Evolutionary conservation across 64 coral and sea anemone species (phyloP), one percentile per base, ranked within the genome.

Genomic region (Montipora sp.): DNA sequence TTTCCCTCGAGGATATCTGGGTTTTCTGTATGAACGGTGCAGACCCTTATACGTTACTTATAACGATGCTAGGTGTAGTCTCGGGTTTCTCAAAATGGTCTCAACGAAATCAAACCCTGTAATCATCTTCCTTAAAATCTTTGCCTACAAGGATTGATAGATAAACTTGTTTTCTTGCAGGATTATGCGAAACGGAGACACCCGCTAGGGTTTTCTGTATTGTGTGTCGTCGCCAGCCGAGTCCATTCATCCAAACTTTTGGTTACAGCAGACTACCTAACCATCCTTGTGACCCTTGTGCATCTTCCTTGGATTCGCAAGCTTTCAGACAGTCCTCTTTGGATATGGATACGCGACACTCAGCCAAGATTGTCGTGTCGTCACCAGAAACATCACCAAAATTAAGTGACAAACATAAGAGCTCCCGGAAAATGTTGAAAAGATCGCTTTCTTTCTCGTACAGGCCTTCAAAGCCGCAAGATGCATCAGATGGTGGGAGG

Each of bases 161-260:
- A 9, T 48, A 3, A 80, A 8, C 47, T 48, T 51, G 10, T 24
- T 75, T 51, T 12, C 19, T 88, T 71, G 22, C 5, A 93, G 83
- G 91, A 7, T 87, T 93, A 19, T 93, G 81, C 36, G 75, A 48
- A 68, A 46, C 12, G 6, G 75, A 49, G n/a, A 63, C 47, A 5
- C 91, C 91, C 18, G 53, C 47, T 23, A 61, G 83, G 44, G 73
- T 93, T 75, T 93, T 93, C 19, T 93, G 91, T 19, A 93, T 93
- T 47, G 67, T 93, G 10, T 79, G 83, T 21, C 87, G 87, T 19
- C 58, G 16, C 60, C 59, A 76, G 22, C 5, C 74, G 46, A 45
- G 0, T 80, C 51, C 51, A 59, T 24, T 21, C 5, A 47, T 19
- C 43, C 60, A 9, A 83, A 66, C 5, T 5, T 69, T 43, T 1